These are phyloP conservation scores for Colletes collaris DNA, from an alignment of 2,888 invertebrate species.

Conservation along the genomic window DNA sequence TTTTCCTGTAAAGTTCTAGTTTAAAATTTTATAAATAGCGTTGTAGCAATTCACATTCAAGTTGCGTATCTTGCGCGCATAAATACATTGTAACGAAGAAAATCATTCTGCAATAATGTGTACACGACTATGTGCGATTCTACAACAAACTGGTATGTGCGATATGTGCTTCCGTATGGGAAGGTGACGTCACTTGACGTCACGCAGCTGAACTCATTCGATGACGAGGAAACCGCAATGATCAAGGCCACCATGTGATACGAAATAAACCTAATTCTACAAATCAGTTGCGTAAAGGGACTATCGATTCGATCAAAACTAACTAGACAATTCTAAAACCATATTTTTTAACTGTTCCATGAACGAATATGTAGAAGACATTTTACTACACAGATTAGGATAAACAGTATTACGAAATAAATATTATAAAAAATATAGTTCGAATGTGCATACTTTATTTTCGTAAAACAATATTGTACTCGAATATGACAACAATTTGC, in stretches of 20 bases:
- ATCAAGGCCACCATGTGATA: conserved; percentile 45
- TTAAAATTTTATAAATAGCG: too few relatives aligned
- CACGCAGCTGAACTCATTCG: conserved; percentile 29
- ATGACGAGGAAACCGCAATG: conserved; percentile 65
- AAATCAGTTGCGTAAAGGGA: conserved; percentile 8
- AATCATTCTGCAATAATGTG: too few relatives aligned
- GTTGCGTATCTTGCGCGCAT: not conserved
- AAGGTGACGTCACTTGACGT: conserved; percentile 21
- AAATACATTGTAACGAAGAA: too few relatives aligned
- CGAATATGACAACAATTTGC: not conserved
- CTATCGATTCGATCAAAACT: not conserved
- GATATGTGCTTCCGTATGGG: conserved; percentile 1
- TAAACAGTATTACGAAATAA: not conserved
- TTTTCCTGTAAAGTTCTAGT: too few relatives aligned
- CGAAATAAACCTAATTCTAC: conserved; percentile 6
- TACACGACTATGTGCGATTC: not conserved
- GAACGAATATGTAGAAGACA: not conserved
- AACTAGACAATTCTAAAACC: not conserved
- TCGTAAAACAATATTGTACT: too few relatives aligned
- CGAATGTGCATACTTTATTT: not conserved
- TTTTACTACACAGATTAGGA: not conserved
- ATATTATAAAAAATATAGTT: not conserved
- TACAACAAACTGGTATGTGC: not conserved
- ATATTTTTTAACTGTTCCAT: too few relatives aligned
- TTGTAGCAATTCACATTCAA: not conserved